Conservation (phyloP, 2,113 vertebrate species). For the Poecile atricapillus region DNA sequence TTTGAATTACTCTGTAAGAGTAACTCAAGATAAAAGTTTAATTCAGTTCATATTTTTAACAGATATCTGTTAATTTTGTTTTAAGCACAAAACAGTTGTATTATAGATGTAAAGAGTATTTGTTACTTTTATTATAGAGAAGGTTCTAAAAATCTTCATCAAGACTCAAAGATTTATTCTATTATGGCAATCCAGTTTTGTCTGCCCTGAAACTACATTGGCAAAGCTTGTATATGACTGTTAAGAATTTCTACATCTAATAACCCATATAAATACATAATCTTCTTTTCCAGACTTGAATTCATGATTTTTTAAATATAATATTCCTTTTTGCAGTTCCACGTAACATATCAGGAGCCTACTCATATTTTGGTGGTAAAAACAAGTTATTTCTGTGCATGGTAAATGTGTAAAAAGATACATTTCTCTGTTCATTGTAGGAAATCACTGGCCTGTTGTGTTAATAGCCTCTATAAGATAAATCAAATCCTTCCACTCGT, state of each 20-base stretch:
- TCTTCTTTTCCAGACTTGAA: background rate
- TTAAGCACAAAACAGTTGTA: background rate
- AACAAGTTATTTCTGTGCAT: background rate
- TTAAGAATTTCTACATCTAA: background rate
- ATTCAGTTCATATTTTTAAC: background rate
- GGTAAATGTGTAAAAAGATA: background rate
- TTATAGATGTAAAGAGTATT: background rate
- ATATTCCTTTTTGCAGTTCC: background rate
- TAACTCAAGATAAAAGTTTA: background rate
- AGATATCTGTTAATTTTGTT: background rate
- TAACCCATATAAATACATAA: background rate
- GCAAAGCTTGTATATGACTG: background rate
- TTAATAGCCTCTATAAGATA: background rate
- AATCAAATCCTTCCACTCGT: background rate
- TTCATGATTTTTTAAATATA: background rate
- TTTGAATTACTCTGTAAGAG: background rate
- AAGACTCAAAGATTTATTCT: background rate
- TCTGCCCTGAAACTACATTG: background rate
- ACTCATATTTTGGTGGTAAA: background rate
- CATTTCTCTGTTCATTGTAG: background rate
- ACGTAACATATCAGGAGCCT: background rate
- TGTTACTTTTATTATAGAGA: background rate
- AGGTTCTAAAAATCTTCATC: background rate
- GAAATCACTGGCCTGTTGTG: background rate
- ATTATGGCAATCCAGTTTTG: background rate